Base-by-base conservation (phyloP, 2,888 invertebrate genomes). In the Chirona hameri region DNA sequence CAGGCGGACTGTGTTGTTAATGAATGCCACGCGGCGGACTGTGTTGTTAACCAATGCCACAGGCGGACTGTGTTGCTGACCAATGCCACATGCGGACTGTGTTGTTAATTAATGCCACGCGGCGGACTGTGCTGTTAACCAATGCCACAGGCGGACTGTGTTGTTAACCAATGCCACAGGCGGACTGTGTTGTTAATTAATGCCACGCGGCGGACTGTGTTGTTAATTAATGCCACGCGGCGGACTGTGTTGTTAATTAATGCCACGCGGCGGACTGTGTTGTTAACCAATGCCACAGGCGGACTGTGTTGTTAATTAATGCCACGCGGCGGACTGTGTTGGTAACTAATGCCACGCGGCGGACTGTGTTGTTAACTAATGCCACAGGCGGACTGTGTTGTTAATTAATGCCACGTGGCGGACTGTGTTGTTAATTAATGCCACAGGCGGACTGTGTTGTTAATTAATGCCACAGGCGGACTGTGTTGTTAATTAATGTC, bases 141-240 rank as follows among this genome's bases (percentile, higher is more conserved):
- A 39, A 39, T 39, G 39, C 39, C 39, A n/a, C n/a, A n/a, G 31
- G 92, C 92, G 86, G 92, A 94, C 84, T 93, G 93, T 85, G 94
- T 94, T 0, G 7, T 39, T 39, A 39, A 39, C 39, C 7, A 39
- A 39, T 39, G 39, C 39, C 39, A n/a, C n/a, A n/a, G n/a, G n/a
- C n/a, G n/a, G n/a, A n/a, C n/a, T n/a, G n/a, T n/a, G n/a, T n/a
- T n/a, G n/a, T n/a, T n/a, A n/a, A n/a, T n/a, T n/a, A n/a, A n/a
- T n/a, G n/a, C n/a, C 92, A 92, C 57, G 91, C 93, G 31, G 92
- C 92, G 86, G 92, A 94, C 84, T 93, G 93, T 85, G 94, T 94
- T 0, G 7, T 39, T 39, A 39, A 39, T 7, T 39, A 39, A 39
- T 39, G 39, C 39, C 92, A 92, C 57, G 91, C 93, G 31, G 92